Evolutionary conservation across 2,888 invertebrate species (phyloP), one percentile per base, ranked within the genome.

Genomic region (Thymelicus acteon): DNA sequence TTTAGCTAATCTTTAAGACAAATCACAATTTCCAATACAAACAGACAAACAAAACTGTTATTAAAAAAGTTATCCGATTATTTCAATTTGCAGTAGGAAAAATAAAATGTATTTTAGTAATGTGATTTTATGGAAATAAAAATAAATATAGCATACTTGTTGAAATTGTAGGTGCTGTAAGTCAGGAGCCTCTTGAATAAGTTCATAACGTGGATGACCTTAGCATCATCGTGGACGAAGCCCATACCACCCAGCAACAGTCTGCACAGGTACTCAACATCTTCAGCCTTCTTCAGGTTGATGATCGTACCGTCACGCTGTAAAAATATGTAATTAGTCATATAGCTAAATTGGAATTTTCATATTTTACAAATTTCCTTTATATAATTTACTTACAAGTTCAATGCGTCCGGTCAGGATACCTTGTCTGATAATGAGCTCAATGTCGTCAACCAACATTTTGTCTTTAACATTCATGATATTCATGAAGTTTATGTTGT

Each of bases 241-340:
- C 95, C 94, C 73, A 95, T 90, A 75, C 96, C 96, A 60, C 95
- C 95, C 82, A 96, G 94, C 75, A 97, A 89, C 76, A 97, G 79
- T 77, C 95, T 95, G 60, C 96, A 96, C 72, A 97, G 92, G 78
- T 94, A 92, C 82, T 96, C 95, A 75, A 96, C 89, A 76, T 96
- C 95, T 75, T 96, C 95, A 2, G 95, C 92, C 75, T 96, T 95
- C 85, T 94, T 96, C 70, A 97, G 85, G 77, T 95, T 94, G 73
- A 96, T 88, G 67, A 94, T 87, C 4, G 93, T 92, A 61, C 96
- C 96, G 75, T 95, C 95, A 68, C 92, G 91, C 94, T 94, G 75
- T 31, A 81, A 78, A 76, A 64, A 61, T 7, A 12, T 15, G 10
- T 24, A 12, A 24, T 8, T 15, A 40, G 8, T 6, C 10, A 3